Percentiles rank a stretch among this genome's conserved stretches.
Conservation (phyloP, 2,797 vertebrate genomes). For the Rhabdomys pumilio region DNA sequence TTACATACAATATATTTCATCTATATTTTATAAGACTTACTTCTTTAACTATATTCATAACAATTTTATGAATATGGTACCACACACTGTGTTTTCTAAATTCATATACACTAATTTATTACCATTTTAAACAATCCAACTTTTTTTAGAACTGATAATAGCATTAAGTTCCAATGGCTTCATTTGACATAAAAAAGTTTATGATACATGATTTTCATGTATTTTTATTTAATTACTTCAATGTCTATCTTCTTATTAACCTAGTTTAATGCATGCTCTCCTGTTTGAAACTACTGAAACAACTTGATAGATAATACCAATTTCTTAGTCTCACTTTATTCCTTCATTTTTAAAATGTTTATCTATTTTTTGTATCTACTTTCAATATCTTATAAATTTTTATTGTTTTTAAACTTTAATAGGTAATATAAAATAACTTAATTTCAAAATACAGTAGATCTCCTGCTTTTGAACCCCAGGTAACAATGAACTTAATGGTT, state of each 20-base stretch:
- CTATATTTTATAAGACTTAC: not conserved
- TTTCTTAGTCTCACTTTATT: not conserved
- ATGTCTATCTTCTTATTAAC: not conserved
- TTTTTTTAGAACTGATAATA: not conserved
- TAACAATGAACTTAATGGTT: not conserved
- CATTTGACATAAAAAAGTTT: not conserved
- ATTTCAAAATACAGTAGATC: not conserved
- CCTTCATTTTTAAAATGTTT: constrained; percentile 10
- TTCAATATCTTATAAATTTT: not conserved
- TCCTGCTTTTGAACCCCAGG: not conserved
- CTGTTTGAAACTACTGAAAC: constrained; percentile 1
- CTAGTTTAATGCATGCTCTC: not conserved
- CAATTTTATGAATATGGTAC: not conserved
- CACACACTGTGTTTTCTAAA: constrained; percentile 31
- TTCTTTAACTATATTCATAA: not conserved
- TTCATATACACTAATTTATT: constrained; percentile 33
- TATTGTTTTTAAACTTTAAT: not conserved
- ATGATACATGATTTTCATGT: constrained; percentile 5
- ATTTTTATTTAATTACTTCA: not conserved
- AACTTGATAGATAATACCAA: not conserved
- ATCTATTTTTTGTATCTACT: not conserved
- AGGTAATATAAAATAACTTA: not conserved
- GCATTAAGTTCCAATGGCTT: not conserved
- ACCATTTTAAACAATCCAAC: not conserved
- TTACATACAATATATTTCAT: constrained; percentile 4